phyloP scores from a whole-genome alignment of 2,113 vertebrate species.

The Bombycilla garrulus region DNA sequence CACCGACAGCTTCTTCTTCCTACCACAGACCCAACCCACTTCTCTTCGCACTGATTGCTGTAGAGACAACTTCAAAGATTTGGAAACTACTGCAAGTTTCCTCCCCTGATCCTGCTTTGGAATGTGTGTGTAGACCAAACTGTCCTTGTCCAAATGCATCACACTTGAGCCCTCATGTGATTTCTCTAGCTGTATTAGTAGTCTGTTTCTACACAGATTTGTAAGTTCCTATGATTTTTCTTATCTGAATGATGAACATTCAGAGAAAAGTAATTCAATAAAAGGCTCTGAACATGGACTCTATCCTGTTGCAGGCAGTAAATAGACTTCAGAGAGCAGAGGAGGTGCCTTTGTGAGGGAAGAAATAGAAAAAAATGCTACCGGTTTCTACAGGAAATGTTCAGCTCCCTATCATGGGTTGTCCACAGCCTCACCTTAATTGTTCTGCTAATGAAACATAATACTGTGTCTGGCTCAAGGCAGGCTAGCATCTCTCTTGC shows the following conservation, averaged over 20 bases:
- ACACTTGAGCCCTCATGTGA: not conserved
- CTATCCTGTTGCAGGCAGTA: not conserved
- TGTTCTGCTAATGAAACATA: not conserved
- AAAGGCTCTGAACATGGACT: not conserved
- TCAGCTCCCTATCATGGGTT: not conserved
- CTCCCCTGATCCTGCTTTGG: not conserved
- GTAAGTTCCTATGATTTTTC: not conserved
- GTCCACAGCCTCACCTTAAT: not conserved
- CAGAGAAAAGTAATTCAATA: not conserved
- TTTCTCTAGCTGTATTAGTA: not conserved
- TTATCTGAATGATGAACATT: not conserved
- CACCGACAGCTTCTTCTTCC: not conserved
- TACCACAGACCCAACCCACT: not conserved
- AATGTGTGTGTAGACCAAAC: not conserved
- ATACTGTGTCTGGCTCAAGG: not conserved
- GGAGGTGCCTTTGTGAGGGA: not conserved
- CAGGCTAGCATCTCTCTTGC: not conserved
- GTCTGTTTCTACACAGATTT: not conserved
- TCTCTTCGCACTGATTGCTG: not conserved
- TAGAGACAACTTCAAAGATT: not conserved
- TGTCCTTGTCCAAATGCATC: not conserved
- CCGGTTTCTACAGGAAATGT: not conserved
- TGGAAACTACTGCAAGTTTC: not conserved
- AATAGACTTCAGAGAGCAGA: not conserved
- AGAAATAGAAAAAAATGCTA: not conserved